Base-by-base conservation (phyloP, 2,888 invertebrate genomes). In the Stenotaenia linearis region DNA sequence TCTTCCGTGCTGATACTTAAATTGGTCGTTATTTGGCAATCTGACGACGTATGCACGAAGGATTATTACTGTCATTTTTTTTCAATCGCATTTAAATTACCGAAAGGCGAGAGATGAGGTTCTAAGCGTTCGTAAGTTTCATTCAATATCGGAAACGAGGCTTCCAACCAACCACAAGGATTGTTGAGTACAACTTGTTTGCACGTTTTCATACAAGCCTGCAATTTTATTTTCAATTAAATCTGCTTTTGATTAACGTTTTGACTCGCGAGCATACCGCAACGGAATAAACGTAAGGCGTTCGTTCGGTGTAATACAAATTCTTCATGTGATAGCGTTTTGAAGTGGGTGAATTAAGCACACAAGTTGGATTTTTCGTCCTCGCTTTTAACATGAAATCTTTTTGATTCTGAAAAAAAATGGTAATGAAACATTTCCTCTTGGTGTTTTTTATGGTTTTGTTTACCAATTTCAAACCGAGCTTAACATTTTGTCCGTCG, bases 401-500 rank as follows among this genome's bases (percentile, higher is more conserved):
- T 10, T 77, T 77, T 23, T 77, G 0, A 10, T 21, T 35, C 77
- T 77, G 21, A n/a, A 77, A 76, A 23, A 56, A 28, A 9, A 75
- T 7, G 1, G 23, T 75, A 28, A 1, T 25, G 2, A 75, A 25
- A 28, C 18, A n/a, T n/a, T n/a, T n/a, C n/a, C n/a, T n/a, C n/a
- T n/a, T n/a, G n/a, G n/a, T n/a, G n/a, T n/a, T n/a, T n/a, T n/a
- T n/a, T n/a, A n/a, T n/a, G n/a, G n/a, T n/a, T n/a, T n/a, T 21
- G 18, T 37, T 77, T 77, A 77, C 77, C 77, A 77, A 25, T 77
- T n/a, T 5, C 45, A 77, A 10, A 23, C 40, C 28, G 5, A 77
- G 1, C 9, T 77, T 45, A 10, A 77, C 77, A 77, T 25, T 5
- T 15, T 45, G 77, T 23, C 77, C 45, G 5, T 45, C 77, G 37